A percentile compares a stretch with the other conserved stretches of the same genome.
Evolutionary conservation across 2,888 invertebrate species (phyloP).

Genomic region (Mythimna ferrago): DNA sequence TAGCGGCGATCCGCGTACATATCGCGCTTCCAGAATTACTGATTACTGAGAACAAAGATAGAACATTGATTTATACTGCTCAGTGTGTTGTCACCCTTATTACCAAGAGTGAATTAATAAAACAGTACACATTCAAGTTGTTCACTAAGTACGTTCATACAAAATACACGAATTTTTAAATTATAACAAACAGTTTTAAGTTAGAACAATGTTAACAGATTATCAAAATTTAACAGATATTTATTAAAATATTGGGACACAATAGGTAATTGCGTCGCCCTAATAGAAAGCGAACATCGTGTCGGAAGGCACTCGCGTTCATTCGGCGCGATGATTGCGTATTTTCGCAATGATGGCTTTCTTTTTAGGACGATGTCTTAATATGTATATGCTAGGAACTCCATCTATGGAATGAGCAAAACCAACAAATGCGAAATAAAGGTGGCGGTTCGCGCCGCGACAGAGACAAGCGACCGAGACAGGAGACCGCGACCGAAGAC

Average conservation of each 20-base stretch:
- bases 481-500: no score
- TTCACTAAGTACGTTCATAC: conserved; percentile 31
- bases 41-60: conserved; percentile 14
- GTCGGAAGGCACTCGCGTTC: not conserved
- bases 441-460: no score
- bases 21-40: conserved; percentile 3
- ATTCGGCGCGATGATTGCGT: not conserved
- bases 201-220: conserved; percentile 26
- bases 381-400: not conserved
- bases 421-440: not conserved
- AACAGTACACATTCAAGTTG: conserved; percentile 19
- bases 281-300: not conserved
- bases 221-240: conserved; percentile 16
- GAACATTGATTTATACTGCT: conserved; percentile 5
- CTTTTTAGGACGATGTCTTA: not conserved
- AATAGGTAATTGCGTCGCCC: not conserved
- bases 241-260: not conserved
- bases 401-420: not conserved
- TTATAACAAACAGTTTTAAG: conserved; percentile 23
- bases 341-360: not conserved
- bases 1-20: not conserved
- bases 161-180: conserved; percentile 13
- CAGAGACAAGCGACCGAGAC: no score
- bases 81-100: conserved; percentile 33
- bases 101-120: conserved; percentile 8